Evolutionary conservation across 2,113 vertebrate species (phyloP).

Genomic region (Anthoscopus minutus): DNA sequence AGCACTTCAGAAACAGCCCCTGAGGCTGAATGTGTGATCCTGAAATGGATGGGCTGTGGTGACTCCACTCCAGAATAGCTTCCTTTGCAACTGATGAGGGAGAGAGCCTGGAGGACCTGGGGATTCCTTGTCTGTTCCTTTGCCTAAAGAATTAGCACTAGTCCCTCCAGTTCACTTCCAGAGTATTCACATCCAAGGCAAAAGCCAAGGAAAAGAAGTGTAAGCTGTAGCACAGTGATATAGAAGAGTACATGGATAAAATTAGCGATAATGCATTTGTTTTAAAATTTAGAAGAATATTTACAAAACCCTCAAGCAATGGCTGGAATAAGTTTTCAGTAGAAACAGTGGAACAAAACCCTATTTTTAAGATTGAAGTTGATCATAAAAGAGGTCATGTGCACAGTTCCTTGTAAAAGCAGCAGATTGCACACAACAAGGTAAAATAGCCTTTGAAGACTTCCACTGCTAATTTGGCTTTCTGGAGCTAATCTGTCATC

Average conservation of each 20-base stretch:
- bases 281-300: background rate
- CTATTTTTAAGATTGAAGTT: background rate
- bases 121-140: background rate
- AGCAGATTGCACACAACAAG: background rate
- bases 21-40: background rate
- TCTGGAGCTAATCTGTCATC: background rate
- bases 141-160: background rate
- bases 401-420: background rate
- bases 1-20: background rate
- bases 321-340: background rate
- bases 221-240: background rate
- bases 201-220: fast-evolving
- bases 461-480: background rate
- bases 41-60: background rate
- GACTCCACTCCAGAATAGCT: background rate
- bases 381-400: background rate
- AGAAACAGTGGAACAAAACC: background rate
- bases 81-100: fast-evolving
- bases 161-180: background rate
- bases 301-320: background rate
- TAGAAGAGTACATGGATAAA: background rate
- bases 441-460: background rate
- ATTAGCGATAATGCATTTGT: background rate
- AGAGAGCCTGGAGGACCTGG: background rate
- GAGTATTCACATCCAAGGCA: background rate